These are phyloP conservation scores for Drosophila paulistorum DNA, from an alignment of 1,140 invertebrate species.

Conservation along the genomic window DNA sequence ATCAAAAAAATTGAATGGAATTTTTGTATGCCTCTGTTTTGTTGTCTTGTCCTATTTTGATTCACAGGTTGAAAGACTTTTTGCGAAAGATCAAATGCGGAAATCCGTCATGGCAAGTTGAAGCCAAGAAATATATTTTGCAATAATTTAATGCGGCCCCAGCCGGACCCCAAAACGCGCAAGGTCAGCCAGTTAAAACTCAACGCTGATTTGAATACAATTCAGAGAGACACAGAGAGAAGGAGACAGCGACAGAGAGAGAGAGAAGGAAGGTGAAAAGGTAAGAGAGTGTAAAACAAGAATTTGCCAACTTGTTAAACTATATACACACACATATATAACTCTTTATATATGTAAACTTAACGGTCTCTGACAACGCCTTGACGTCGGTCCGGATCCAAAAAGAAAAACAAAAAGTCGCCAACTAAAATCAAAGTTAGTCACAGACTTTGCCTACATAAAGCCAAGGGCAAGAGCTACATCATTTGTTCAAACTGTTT, in stretches of 20 bases:
- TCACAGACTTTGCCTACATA: conserved; percentile 66
- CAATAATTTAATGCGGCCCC: conserved; percentile 21
- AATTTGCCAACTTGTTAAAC: conserved; percentile 51
- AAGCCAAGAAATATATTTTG: conserved; percentile 40
- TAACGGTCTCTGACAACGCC: conserved; percentile 44
- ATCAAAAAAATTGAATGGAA: not conserved
- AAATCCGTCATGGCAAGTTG: conserved; percentile 73
- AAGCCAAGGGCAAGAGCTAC: conserved; percentile 64
- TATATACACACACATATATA: conserved; percentile 27
- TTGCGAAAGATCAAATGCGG: conserved; percentile 55
- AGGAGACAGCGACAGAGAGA: not conserved
- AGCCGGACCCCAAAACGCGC: conserved; percentile 35
- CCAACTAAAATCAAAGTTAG: conserved; percentile 66
- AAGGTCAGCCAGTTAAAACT: conserved; percentile 66
- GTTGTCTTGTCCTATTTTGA: not conserved
- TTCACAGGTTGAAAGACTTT: conserved; percentile 31
- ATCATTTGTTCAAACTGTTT: conserved; percentile 47
- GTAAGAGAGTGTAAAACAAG: conserved; percentile 37
- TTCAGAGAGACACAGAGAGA: conserved; percentile 13
- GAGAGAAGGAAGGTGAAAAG: conserved; percentile 7
- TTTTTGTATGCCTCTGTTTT: not conserved
- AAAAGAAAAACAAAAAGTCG: conserved; percentile 28
- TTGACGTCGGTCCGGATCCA: conserved; percentile 7
- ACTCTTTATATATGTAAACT: conserved; percentile 44
- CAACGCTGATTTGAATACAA: conserved; percentile 70